Evolutionary conservation across 2,888 invertebrate species (phyloP), one percentile per base, ranked within the genome.

Genomic region (Vandiemenella viatica): DNA sequence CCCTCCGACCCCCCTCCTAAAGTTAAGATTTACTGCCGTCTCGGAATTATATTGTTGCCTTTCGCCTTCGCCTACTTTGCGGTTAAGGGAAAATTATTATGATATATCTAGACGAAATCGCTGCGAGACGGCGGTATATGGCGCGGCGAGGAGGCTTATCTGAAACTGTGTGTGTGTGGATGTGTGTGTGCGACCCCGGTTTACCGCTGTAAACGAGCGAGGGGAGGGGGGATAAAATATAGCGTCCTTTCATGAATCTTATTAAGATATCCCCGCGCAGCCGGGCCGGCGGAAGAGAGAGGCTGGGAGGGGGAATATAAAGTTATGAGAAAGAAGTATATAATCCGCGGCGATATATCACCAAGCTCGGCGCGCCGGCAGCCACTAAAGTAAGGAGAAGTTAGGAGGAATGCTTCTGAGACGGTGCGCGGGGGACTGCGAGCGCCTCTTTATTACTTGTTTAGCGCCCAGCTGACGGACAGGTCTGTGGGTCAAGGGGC

Each of bases 211-310:
- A 44, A 51, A 46, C 46, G 46, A 32, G 52, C 37, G 43, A 69
- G 72, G 72, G 73, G 64, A 75, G 76, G 76, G 41, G 41, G 58
- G 59, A 79, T 80, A 80, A 80, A 80, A 80, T 81, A 81, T 80
- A 78, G 79, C 77, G 76, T 75, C 77, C 80, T 79, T 80, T 80
- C 80, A 80, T 80, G 80, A 80, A 80, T 80, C 80, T 80, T 80
- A 80, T 80, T 80, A 80, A 79, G 79, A 79, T 79, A 79, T 78
- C 77, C 77, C 54, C 47, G 21, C n/a, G 50, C 37, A 32, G 48
- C 38, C 26, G 20, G 18, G 37, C 23, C 19, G 45, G 48, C 32
- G 37, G 37, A 46, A 40, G 43, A 44, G 63, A 64, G 62, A 57
- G 53, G 56, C 60, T 61, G 56, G 59, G 60, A 59, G 60, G 58